A percentile compares a stretch with the other conserved stretches of the same genome.
Conservation (phyloP, 2,797 vertebrate genomes). For the Tenualosa ilisha region DNA sequence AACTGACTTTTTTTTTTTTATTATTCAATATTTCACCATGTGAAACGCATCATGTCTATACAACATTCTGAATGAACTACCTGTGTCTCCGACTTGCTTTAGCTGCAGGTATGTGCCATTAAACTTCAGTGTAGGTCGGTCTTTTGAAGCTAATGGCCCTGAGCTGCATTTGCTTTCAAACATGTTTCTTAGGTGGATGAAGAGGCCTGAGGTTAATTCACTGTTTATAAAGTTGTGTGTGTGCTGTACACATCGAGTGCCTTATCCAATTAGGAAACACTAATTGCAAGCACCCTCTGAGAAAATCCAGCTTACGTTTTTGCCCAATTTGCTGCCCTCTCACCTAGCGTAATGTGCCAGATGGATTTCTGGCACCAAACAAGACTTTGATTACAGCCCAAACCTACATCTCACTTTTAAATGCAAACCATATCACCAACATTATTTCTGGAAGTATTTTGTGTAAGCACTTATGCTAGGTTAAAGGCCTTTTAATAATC, state of each 20-base stretch:
- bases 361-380: conserved; percentile 2
- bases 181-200: not conserved
- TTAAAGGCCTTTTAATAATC: conserved; percentile 22
- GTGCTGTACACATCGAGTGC: not conserved
- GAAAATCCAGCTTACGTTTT: conserved; percentile 18
- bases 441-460: conserved; percentile 25
- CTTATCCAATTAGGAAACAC: conserved; percentile 12
- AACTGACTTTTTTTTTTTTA: too few species aligned
- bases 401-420: not conserved
- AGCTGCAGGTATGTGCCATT: not conserved
- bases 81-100: not conserved
- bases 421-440: conserved; percentile 20
- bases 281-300: conserved; percentile 21
- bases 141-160: not conserved
- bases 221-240: conserved; percentile 19
- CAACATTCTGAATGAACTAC: not conserved
- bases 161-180: not conserved
- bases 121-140: not conserved
- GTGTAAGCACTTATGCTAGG: conserved; percentile 10
- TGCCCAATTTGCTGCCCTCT: conserved; percentile 21
- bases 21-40: not conserved
- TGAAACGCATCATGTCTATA: not conserved
- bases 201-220: conserved; percentile 18
- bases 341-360: conserved; percentile 3
- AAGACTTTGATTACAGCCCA: conserved; percentile 11